Conservation (phyloP, 2,797 vertebrate genomes). For the Varecia variegata region DNA sequence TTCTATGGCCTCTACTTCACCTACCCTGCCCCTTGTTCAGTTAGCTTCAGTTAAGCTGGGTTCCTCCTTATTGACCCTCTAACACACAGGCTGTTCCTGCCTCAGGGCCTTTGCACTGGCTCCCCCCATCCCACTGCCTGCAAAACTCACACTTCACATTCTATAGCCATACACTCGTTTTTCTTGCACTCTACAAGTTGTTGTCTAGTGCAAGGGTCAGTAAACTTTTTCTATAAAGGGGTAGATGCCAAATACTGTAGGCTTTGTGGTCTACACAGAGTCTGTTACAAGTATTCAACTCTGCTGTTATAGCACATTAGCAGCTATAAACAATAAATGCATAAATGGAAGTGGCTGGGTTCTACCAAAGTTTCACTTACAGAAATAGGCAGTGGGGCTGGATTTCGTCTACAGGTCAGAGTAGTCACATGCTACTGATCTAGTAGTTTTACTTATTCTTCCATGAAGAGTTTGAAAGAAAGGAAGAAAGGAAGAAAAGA, state of each 20-base stretch:
- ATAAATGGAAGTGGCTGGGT: neutral
- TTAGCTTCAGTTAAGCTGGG: neutral
- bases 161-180: neutral
- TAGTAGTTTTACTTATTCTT: neutral
- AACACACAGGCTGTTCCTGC: neutral
- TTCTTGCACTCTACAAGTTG: neutral
- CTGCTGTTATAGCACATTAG: accelerated
- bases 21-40: neutral
- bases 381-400: neutral
- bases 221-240: neutral
- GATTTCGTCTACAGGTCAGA: neutral
- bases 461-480: neutral
- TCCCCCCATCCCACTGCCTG: neutral
- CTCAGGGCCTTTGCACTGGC: neutral
- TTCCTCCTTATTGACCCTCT: neutral
- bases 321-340: neutral
- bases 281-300: neutral
- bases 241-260: neutral
- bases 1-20: neutral
- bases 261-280: no score
- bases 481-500: neutral
- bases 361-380: neutral
- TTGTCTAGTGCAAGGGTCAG: neutral
- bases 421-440: neutral
- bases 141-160: neutral